Percentiles rank a stretch among this genome's conserved stretches.
phyloP scores from a whole-genome alignment of 2,797 vertebrate species.

The Ceryle rudis region DNA sequence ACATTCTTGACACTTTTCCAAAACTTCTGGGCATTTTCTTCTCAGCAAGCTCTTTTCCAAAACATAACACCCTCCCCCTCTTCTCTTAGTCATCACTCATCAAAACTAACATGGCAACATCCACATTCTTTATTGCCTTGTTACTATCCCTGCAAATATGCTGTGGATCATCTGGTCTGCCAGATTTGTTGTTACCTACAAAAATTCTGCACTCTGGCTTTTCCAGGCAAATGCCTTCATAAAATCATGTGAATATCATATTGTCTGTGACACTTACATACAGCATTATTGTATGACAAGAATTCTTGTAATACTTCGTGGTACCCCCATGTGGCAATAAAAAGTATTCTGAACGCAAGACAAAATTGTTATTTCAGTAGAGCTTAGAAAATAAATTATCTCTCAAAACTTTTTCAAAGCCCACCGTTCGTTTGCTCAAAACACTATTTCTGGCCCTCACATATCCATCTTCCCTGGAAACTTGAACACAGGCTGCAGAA shows the following conservation, averaged over 20 bases:
- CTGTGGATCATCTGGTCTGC: not conserved
- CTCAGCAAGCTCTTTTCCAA: not conserved
- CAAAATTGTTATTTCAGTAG: not conserved
- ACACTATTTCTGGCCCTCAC: not conserved
- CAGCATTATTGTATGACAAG: not conserved
- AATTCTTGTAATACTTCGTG: not conserved
- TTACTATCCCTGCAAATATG: not conserved
- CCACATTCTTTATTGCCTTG: not conserved
- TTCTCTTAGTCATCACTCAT: not conserved
- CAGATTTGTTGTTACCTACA: not conserved
- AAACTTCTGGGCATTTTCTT: slow-evolving; percentile 14
- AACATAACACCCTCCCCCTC: not conserved
- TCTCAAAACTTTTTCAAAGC: not conserved
- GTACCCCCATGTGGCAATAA: not conserved
- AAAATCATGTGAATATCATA: not conserved
- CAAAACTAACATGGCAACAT: not conserved
- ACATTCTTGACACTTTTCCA: not conserved
- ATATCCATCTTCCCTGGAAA: not conserved
- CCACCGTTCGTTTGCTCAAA: not conserved
- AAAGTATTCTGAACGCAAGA: not conserved
- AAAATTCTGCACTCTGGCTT: not conserved
- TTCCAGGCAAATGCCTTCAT: not conserved
- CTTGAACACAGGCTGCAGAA: not conserved
- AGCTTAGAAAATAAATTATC: not conserved
- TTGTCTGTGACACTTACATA: not conserved